phyloP scores from a whole-genome alignment of 2,888 invertebrate species.

The Nomada ferruginata region DNA sequence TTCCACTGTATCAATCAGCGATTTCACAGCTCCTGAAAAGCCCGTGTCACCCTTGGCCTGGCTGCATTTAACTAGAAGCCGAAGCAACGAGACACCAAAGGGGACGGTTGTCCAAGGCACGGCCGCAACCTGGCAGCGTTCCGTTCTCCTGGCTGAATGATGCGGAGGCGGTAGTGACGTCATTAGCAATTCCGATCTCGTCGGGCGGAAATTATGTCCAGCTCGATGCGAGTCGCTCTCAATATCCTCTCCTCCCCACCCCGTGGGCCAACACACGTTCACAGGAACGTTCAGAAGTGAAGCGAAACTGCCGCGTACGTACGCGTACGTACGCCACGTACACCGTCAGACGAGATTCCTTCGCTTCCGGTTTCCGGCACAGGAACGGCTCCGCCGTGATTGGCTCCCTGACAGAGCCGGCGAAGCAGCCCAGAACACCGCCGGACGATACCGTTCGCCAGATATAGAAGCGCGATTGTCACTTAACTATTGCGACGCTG shows the following conservation, averaged over 20 bases:
- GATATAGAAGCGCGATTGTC: constrained; percentile 72
- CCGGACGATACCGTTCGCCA: constrained; percentile 63
- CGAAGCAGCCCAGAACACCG: constrained; percentile 60
- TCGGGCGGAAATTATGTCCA: constrained; percentile 85
- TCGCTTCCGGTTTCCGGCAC: constrained; percentile 82
- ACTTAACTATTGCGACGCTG: constrained; percentile 45
- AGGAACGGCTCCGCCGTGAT: constrained; percentile 78
- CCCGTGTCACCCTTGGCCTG: constrained; percentile 10
- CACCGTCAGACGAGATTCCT: constrained; percentile 79
- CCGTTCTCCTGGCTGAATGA: constrained; percentile 75
- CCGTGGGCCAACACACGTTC: constrained; percentile 62
- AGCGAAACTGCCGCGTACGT: constrained; percentile 51
- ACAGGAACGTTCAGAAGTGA: constrained; percentile 42
- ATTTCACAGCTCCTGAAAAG: constrained; percentile 22
- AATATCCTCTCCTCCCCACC: constrained; percentile 78
- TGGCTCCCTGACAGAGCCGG: constrained; percentile 70
- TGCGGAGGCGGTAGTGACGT: constrained; percentile 83
- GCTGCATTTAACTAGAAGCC: constrained; percentile 8
- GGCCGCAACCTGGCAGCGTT: constrained; percentile 45
- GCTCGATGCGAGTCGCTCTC: constrained; percentile 83
- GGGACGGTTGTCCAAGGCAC: constrained; percentile 17
- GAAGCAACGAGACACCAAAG: constrained; percentile 19
- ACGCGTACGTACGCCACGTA: constrained; percentile 52
- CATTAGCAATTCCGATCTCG: constrained; percentile 85
- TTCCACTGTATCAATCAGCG: constrained; percentile 4